A percentile compares a stretch with the other conserved stretches of the same genome.
These are phyloP conservation scores for Heliconius ethilla DNA, from an alignment of 2,888 invertebrate species.

Conservation along the genomic window DNA sequence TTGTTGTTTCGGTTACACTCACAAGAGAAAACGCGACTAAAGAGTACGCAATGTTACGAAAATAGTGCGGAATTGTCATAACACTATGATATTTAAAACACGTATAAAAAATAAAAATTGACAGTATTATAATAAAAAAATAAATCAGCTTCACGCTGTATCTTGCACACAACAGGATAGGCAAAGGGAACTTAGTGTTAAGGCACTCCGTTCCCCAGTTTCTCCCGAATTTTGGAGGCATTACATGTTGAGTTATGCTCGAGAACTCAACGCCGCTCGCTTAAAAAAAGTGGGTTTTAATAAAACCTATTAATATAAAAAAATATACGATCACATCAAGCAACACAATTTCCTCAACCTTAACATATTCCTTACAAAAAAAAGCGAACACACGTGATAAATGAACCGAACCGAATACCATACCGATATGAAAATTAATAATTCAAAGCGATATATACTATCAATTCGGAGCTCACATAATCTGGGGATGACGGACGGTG, in stretches of 20 bases:
- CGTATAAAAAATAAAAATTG: too few species aligned
- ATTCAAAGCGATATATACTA: constrained; percentile 59
- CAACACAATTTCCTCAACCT: neutral
- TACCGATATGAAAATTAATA: constrained; percentile 55
- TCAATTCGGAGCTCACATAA: constrained; percentile 61
- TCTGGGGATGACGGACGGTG: constrained; percentile 63
- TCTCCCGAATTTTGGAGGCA: neutral
- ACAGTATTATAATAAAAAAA: too few species aligned
- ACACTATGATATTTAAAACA: too few species aligned
- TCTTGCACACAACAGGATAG: neutral
- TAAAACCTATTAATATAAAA: too few species aligned
- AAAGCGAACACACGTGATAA: constrained; percentile 18
- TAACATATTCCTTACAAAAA: constrained; percentile 1
- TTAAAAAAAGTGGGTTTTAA: too few species aligned
- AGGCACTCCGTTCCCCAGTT: too few species aligned
- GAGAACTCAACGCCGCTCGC: too few species aligned
- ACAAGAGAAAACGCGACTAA: too few species aligned
- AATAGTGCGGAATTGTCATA: too few species aligned
- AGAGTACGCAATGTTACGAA: neutral
- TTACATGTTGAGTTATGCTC: too few species aligned
- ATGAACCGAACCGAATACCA: constrained; percentile 11
- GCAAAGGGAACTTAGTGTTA: neutral
- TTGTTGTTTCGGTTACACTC: neutral
- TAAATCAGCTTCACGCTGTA: neutral
- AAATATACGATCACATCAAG: neutral